A percentile compares a stretch with the other conserved stretches of the same genome.
Evolutionary conservation across 2,888 invertebrate species (phyloP).

Genomic region (Taphrorychus bicolor): DNA sequence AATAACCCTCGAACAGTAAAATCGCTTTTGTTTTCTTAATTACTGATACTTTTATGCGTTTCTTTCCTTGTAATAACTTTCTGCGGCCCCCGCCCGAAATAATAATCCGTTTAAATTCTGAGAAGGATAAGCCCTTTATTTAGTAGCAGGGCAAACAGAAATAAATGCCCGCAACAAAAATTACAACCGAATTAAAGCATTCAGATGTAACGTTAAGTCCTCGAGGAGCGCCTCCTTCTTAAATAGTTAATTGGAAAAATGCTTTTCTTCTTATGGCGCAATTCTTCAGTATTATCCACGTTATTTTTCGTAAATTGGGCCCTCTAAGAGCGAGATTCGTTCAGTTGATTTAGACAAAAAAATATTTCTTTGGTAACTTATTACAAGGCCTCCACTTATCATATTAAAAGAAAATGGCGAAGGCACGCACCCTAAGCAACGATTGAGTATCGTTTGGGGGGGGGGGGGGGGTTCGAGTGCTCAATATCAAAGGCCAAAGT

Average conservation of each 20-base stretch:
- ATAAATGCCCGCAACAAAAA: conserved; percentile 45
- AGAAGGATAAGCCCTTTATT: conserved; percentile 34
- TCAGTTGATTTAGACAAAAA: too few species aligned
- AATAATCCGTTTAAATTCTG: conserved; percentile 45
- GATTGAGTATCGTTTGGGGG: too few species aligned
- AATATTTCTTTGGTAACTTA: too few species aligned
- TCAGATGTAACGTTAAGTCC: conserved; percentile 43
- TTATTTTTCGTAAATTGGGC: neutral
- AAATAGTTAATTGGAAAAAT: conserved; percentile 28
- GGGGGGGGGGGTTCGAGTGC: too few species aligned
- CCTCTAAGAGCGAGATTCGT: neutral
- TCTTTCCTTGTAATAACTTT: conserved; percentile 44
- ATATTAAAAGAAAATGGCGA: too few species aligned
- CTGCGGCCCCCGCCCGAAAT: conserved; percentile 38
- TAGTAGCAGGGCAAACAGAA: conserved; percentile 44
- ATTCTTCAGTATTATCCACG: too few species aligned
- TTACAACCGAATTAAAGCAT: conserved; percentile 45
- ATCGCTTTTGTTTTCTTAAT: conserved; percentile 51
- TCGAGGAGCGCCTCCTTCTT: conserved; percentile 17
- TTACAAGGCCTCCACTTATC: too few species aligned
- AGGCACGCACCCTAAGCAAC: too few species aligned
- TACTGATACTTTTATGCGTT: conserved; percentile 49
- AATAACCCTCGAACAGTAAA: conserved; percentile 39
- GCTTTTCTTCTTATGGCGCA: conserved; percentile 20
- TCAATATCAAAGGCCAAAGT: too few species aligned